Conservation (phyloP, 2,113 vertebrate species). For the Bos indicus region DNA sequence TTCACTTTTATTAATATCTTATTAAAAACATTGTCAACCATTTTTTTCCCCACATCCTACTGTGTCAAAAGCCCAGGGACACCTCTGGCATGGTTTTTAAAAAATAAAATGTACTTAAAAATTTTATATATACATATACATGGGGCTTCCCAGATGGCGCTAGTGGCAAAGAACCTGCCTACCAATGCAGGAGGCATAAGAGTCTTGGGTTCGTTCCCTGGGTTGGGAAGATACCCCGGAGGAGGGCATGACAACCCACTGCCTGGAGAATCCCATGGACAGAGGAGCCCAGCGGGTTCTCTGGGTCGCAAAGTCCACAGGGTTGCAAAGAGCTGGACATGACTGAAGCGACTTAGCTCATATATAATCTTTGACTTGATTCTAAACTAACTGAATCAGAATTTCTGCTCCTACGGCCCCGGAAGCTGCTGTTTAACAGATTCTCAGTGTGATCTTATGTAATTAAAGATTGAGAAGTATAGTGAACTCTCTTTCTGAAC, state of each 20-base stretch:
- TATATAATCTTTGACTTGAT: not conserved
- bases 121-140: not conserved
- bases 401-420: not conserved
- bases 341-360: not conserved
- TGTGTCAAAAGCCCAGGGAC: not conserved
- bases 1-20: not conserved
- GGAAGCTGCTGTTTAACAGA: not conserved
- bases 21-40: not conserved
- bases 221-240: not conserved
- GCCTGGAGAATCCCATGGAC: not conserved
- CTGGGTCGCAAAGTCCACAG: not conserved
- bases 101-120: not conserved
- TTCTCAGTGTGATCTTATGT: not conserved
- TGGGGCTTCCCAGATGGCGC: not conserved
- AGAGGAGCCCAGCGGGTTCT: not conserved
- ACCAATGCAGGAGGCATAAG: not conserved
- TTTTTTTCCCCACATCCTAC: not conserved
- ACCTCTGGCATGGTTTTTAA: not conserved
- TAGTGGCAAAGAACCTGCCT: not conserved
- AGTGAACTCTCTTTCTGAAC: not conserved
- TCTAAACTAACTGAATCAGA: not conserved
- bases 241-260: not conserved
- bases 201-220: not conserved
- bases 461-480: slow-evolving; percentile 42
- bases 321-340: not conserved